Evolutionary conservation across 2,797 vertebrate species (phyloP), one percentile per base, ranked within the genome.

Genomic region (Sandelia bainsii): DNA sequence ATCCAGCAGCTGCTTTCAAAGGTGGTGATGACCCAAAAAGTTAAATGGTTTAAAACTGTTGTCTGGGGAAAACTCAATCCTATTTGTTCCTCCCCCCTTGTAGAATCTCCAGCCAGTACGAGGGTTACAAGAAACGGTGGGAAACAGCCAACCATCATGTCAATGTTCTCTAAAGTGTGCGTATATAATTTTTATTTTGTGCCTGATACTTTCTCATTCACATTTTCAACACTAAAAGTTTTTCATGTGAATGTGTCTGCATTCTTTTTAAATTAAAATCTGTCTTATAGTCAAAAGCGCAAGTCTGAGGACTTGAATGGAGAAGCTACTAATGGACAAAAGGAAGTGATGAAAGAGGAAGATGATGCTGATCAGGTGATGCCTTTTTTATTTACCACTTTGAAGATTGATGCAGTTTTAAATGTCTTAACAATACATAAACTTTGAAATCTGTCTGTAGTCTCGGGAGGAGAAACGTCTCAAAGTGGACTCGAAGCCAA

Each of bases 91-190:
- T 14, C 4, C 10, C 39, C 39, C 20, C 14, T 45, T 82, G 0
- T 86, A 98, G 96, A 95, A 69, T 95, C 95, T 60, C 92, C 95
- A 5, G 87, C 70, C 75, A 96, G 93, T 53, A 86, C 94, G 44
- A 94, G 95, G 59, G 89, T 97, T 61, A 96, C 96, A 0, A 95
- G 96, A 59, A 97, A 96, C 80, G 91, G 93, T 1, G 94, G 94
- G 45, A 97, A 96, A 87, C 98, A 99, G 80, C 96, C 90, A 3
- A 94, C 94, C 25, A 96, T 98, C 77, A 46, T 95, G 17, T 94
- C 96, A 20, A 89, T 98, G 89, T 96, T 99, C 62, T 85, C 94
- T 23, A 97, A 96, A 93, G 94, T 96, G 98, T 98, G 81, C 91
- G 96, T 96, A 73, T 52, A 27, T 1, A 2, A 13, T 49, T 54